Conservation (phyloP, 2,888 invertebrate genomes). For the Caenorhabditis sp. region DNA sequence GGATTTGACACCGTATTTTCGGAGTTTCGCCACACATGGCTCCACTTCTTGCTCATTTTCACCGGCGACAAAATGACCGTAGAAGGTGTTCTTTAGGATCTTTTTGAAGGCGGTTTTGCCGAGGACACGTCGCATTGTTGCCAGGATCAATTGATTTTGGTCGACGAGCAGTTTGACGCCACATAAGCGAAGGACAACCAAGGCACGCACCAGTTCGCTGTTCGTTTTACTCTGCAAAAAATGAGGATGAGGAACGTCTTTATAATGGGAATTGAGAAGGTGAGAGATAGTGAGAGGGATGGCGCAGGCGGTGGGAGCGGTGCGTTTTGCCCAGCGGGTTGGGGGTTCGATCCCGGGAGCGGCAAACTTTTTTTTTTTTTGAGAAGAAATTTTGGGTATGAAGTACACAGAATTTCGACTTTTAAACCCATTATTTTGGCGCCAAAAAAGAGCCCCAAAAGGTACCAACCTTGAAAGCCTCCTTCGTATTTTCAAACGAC, state of each 20-base stretch:
- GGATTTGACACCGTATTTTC: conserved; percentile 95
- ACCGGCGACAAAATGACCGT: conserved; percentile 99
- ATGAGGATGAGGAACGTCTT: neutral
- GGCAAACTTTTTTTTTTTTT: too few relatives aligned
- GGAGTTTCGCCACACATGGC: conserved; percentile 84
- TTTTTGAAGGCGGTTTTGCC: conserved; percentile 49
- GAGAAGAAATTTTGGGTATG: too few relatives aligned
- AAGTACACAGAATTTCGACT: too few relatives aligned
- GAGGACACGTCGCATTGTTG: conserved; percentile 48
- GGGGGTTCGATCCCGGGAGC: too few relatives aligned
- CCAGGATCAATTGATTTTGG: conserved; percentile 63
- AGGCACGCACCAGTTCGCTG: conserved; percentile 62
- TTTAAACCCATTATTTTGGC: too few relatives aligned
- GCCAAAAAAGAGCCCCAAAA: too few relatives aligned
- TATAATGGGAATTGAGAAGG: too few relatives aligned
- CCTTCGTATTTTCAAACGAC: conserved; percentile 66
- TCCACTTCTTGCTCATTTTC: conserved; percentile 76
- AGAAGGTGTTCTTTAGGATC: conserved; percentile 90
- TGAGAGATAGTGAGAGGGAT: too few relatives aligned
- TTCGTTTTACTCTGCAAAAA: conserved; percentile 68
- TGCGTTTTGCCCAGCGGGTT: too few relatives aligned
- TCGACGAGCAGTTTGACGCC: conserved; percentile 62
- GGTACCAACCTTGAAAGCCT: conserved; percentile 66
- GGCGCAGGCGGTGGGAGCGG: too few relatives aligned
- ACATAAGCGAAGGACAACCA: conserved; percentile 65